A percentile compares a stretch with the other conserved stretches of the same genome.
Evolutionary conservation across 37 sponge, comb jelly and placozoan species (phyloP).

Genomic region (Sycon ciliatum): DNA sequence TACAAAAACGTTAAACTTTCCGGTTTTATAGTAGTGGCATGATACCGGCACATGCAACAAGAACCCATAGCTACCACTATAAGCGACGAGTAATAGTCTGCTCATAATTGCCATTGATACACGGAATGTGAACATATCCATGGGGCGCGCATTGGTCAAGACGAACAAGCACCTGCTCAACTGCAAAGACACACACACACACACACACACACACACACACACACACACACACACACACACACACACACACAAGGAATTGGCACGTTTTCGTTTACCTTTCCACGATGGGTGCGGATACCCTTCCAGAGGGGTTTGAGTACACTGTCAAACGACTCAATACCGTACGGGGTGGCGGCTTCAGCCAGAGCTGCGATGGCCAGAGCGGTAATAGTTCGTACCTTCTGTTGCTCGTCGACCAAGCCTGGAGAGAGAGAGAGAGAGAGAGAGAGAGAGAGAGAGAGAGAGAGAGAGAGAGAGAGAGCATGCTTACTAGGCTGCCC

Average conservation of each 20-base stretch:
- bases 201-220: constrained; percentile 5
- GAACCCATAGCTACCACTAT: no score
- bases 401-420: constrained; percentile 97
- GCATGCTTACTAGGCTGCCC: no score
- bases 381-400: constrained; percentile 97
- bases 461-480: no score
- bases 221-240: constrained; percentile 5
- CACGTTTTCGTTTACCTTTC: constrained; percentile 33
- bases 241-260: background rate
- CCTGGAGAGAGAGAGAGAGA: constrained; percentile 14
- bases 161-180: no score
- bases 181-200: background rate
- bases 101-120: no score
- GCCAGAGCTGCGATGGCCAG: constrained; percentile 96
- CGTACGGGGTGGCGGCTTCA: constrained; percentile 98
- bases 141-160: no score
- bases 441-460: background rate
- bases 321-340: constrained; percentile 93
- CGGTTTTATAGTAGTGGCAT: no score
- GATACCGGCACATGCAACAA: no score
- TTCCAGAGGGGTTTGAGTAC: constrained; percentile 97
- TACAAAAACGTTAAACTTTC: no score
- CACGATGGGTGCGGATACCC: constrained; percentile 71
- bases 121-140: no score
- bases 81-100: no score